phyloP scores from a whole-genome alignment of 2,888 invertebrate species.

The Galerucella pusilla region DNA sequence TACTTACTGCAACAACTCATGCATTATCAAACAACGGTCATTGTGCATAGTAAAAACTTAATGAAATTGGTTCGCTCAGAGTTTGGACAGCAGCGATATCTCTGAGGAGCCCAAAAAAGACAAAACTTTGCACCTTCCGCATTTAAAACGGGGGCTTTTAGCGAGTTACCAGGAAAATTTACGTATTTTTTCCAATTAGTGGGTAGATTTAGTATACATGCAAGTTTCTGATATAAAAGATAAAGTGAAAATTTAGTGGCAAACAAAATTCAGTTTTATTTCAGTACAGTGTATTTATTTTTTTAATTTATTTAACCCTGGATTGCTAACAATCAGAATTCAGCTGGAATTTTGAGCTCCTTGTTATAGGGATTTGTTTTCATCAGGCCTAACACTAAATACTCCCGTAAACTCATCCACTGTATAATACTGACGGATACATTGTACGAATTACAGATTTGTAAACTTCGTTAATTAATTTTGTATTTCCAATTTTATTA shows the following conservation, averaged over 20 bases:
- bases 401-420: no score
- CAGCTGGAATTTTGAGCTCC: no score
- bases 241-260: not conserved
- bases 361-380: no score
- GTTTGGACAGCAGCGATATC: conserved; percentile 45
- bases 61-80: conserved; percentile 13
- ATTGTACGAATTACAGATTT: no score
- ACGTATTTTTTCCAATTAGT: conserved; percentile 1
- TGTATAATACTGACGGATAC: no score
- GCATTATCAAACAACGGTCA: conserved; percentile 58
- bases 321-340: no score
- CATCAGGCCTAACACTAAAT: no score
- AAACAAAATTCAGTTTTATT: not conserved
- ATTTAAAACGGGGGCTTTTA: conserved; percentile 31
- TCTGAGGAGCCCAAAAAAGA: conserved; percentile 43
- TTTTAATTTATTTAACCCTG: no score
- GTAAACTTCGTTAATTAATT: no score
- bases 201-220: not conserved
- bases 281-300: no score
- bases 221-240: not conserved
- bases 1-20: conserved; percentile 60
- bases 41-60: conserved; percentile 56
- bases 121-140: conserved; percentile 35
- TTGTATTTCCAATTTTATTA: no score
- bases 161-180: conserved; percentile 37